Percentiles rank a stretch among this genome's conserved stretches.
Conservation (phyloP, 1,140 invertebrate genomes). For the Leguminivora glycinivorella region DNA sequence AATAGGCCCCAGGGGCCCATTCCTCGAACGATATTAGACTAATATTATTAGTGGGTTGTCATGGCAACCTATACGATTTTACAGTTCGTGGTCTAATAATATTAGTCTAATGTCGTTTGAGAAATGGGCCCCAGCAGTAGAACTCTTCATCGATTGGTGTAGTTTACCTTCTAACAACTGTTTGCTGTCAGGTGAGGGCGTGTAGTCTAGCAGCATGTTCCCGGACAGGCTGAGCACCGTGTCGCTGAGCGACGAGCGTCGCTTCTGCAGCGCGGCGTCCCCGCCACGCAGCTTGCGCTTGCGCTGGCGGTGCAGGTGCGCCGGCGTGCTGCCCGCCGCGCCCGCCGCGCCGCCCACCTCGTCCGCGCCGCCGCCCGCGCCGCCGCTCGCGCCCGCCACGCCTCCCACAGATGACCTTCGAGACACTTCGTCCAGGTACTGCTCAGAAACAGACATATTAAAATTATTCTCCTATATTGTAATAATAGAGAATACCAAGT, state of each 20-base stretch:
- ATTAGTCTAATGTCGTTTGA: too few species aligned
- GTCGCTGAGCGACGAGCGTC: constrained; percentile 90
- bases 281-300: constrained; percentile 87
- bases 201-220: constrained; percentile 92
- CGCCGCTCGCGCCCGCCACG: constrained; percentile 48
- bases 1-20: too few species aligned
- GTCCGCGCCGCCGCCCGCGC: constrained; percentile 37
- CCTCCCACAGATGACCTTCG: constrained; percentile 80
- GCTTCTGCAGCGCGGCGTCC: constrained; percentile 82
- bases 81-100: too few species aligned
- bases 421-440: constrained; percentile 83
- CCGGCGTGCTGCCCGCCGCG: constrained; percentile 50
- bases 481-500: constrained; percentile 7
- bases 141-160: neutral
- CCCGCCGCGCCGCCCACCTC: constrained; percentile 29
- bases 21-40: too few species aligned
- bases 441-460: constrained; percentile 34
- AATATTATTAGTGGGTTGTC: too few species aligned
- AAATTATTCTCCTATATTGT: neutral
- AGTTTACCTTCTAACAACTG: constrained; percentile 81
- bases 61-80: too few species aligned
- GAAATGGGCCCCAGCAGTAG: too few species aligned
- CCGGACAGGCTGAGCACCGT: constrained; percentile 91
- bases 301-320: constrained; percentile 77
- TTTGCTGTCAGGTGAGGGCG: constrained; percentile 87